phyloP scores from a whole-genome alignment of 2,797 vertebrate genomes.

The Zalophus californianus region DNA sequence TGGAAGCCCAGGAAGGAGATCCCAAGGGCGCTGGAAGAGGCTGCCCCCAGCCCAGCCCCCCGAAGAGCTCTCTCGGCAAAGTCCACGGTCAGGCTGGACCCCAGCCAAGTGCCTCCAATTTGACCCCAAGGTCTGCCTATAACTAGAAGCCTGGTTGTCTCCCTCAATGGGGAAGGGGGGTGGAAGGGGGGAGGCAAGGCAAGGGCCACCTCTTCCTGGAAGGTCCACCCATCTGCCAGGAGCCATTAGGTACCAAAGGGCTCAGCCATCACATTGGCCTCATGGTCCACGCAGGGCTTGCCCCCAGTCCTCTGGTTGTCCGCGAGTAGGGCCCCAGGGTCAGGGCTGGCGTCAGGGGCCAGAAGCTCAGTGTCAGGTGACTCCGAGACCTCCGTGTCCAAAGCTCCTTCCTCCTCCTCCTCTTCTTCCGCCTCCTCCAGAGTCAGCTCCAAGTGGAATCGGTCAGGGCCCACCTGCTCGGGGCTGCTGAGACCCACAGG shows the following conservation, averaged over 20 bases:
- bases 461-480: constrained; percentile 82
- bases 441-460: constrained; percentile 94
- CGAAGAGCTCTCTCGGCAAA: neutral
- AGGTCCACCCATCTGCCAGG: neutral
- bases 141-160: neutral
- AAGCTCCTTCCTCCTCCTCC: constrained; percentile 86
- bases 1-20: neutral
- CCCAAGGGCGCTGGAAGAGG: neutral
- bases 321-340: constrained; percentile 63
- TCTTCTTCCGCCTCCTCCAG: constrained; percentile 92
- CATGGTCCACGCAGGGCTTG: constrained; percentile 84
- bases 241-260: constrained; percentile 88
- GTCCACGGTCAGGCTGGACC: neutral
- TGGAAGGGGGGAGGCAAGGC: neutral
- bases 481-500: constrained; percentile 84
- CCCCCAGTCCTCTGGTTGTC: constrained; percentile 61
- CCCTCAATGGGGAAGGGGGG: neutral
- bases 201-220: neutral
- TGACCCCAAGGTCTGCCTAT: neutral
- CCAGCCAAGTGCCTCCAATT: neutral
- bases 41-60: neutral
- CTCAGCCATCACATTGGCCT: constrained; percentile 87
- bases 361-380: constrained; percentile 66
- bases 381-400: constrained; percentile 79
- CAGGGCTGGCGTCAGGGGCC: constrained; percentile 52